phyloP scores from a whole-genome alignment of 92 coral and sea anemone genomes.

The Epizoanthus stellaris region DNA sequence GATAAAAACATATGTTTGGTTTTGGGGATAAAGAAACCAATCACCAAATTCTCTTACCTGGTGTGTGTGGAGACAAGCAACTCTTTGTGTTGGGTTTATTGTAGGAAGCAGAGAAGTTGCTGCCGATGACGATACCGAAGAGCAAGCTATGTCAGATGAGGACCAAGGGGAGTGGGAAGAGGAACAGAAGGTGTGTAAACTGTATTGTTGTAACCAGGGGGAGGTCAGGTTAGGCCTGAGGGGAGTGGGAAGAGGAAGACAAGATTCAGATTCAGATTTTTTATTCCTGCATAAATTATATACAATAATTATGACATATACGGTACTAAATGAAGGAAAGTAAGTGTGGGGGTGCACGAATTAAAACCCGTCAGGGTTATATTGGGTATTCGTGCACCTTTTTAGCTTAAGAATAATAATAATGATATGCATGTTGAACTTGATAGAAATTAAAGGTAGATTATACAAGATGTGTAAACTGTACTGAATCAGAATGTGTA shows the following conservation, averaged over 20 bases:
- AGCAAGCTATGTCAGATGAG: slow-evolving; percentile 59
- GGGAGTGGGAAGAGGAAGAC: not conserved
- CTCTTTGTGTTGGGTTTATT: not conserved
- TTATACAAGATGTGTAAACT: not conserved
- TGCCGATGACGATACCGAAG: slow-evolving; percentile 56
- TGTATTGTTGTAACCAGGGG: not conserved
- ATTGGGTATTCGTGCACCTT: too few species aligned
- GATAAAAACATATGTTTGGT: too few species aligned
- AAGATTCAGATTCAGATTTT: too few species aligned
- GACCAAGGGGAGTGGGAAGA: slow-evolving; percentile 96
- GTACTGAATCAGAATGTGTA: not conserved
- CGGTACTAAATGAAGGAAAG: too few species aligned
- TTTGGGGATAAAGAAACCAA: too few species aligned
- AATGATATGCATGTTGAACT: too few species aligned
- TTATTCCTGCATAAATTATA: too few species aligned
- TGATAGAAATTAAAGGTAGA: too few species aligned
- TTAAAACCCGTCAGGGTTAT: too few species aligned
- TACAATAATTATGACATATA: too few species aligned
- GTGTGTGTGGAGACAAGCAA: not conserved
- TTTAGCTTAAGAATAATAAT: too few species aligned
- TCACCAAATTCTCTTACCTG: not conserved
- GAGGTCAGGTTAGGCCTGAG: not conserved
- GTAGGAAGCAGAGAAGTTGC: slow-evolving; percentile 50
- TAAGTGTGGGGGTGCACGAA: too few species aligned
- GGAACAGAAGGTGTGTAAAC: slow-evolving; percentile 84